Evolutionary conservation across 1,140 invertebrate species (phyloP).

Genomic region (Elysia chlorotica): DNA sequence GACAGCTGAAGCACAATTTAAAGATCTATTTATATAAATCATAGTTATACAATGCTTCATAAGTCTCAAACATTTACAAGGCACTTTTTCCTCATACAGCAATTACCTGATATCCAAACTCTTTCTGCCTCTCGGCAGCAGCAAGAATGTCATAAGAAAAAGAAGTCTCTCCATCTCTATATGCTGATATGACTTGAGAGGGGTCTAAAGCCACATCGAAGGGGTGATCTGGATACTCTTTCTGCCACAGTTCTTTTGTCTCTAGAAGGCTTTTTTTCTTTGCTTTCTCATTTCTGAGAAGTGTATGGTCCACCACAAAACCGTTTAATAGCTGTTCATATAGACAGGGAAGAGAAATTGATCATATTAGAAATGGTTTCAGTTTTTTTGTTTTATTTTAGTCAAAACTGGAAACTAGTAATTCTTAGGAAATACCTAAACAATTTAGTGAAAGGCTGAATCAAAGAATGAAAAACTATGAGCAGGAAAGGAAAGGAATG

Average conservation of each 20-base stretch:
- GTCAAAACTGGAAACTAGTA: no score
- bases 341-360: constrained; percentile 7
- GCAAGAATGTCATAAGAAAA: constrained; percentile 60
- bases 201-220: constrained; percentile 40
- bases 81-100: no score
- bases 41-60: no score
- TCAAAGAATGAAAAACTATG: no score
- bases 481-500: no score
- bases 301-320: constrained; percentile 58
- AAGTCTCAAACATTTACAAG: no score
- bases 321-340: constrained; percentile 43
- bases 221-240: constrained; percentile 36
- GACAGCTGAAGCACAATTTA: no score
- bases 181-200: background rate
- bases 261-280: constrained; percentile 35
- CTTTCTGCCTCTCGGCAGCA: constrained; percentile 59
- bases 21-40: no score
- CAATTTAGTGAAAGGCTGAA: no score
- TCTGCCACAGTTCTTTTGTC: constrained; percentile 35
- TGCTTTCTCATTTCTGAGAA: constrained; percentile 44
- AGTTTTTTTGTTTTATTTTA: no score
- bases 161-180: constrained; percentile 16
- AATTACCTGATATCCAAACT: constrained; percentile 60
- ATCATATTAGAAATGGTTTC: no score
- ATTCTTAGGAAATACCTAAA: no score